Base-by-base conservation (phyloP, 2,888 invertebrate species). In the Hermaeophaga mercurialis region DNA sequence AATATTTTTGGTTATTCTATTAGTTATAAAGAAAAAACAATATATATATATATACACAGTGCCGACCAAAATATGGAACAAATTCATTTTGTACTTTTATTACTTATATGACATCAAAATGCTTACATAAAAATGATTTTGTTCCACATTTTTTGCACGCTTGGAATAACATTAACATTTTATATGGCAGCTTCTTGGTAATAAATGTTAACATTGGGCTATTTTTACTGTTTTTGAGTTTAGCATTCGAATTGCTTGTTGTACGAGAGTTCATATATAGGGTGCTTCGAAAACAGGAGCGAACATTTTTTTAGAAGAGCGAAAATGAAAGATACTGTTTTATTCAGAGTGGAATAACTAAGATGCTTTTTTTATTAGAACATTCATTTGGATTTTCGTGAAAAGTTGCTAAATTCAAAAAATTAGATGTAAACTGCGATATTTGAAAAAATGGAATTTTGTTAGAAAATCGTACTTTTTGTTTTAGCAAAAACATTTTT, bases 341-440 rank as follows among this genome's bases (percentile, higher is more conserved):
- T n/a, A n/a, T n/a, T n/a, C n/a, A n/a, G n/a, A n/a, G n/a, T n/a
- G n/a, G n/a, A n/a, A n/a, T n/a, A n/a, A n/a, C n/a, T n/a, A n/a
- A n/a, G n/a, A n/a, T n/a, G n/a, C n/a, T n/a, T n/a, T 22, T 22
- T 22, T 3, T 5, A 22, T 5, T 44, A 33, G n/a, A 54, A 47
- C 45, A 22, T 47, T 48, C 41, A 47, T 41, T 41, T 34, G 43
- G 69, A 73, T 24, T 24, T 24, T 71, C 73, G 73, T 73, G 38
- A 41, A 62, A 68, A 72, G 70, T 71, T 69, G n/a, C n/a, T n/a
- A n/a, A n/a, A n/a, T n/a, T n/a, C n/a, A n/a, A n/a, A n/a, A n/a
- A n/a, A n/a, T n/a, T n/a, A n/a, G n/a, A n/a, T n/a, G n/a, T n/a
- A n/a, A n/a, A n/a, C n/a, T n/a, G n/a, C n/a, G n/a, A n/a, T n/a